Base-by-base conservation (phyloP, 2,888 invertebrate species). In the Eristalis arbustorum region DNA sequence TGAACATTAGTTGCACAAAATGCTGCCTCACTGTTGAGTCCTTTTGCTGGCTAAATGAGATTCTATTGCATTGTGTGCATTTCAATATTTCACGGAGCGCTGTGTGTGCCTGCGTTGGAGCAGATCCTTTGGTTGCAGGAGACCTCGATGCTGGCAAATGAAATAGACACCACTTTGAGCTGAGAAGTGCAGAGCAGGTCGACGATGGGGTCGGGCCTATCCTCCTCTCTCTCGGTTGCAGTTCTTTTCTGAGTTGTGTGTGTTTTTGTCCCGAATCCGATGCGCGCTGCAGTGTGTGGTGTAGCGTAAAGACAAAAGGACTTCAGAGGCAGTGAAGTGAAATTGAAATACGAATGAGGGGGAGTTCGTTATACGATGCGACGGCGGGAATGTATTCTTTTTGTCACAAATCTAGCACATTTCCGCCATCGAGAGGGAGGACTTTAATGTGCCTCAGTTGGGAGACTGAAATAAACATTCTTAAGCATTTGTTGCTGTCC, bases 1-100 rank as follows among this genome's bases (percentile, higher is more conserved):
- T 82, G 85, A 85, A 76, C 85, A 85, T 85, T 77, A 82, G 64
- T 73, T 77, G 75, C 81, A 73, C 59, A 81, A 63, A 81, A 81
- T 64, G 63, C 73, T 77, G 64, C 40, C 77, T 49, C 49, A 82
- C 66, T 81, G 71, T 68, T 74, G 49, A 49, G 31, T 28, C 61
- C 14, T 62, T 34, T 73, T 62, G 49, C 22, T 18, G 14, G 23
- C 42, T 37, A 63, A 81, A 81, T 66, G 77, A 76, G 67, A 59
- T 76, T 73, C 68, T 66, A 61, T 59, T 66, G 71, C 78, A 78
- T 76, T 76, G 62, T 57, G 49, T 18, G 18, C 49, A 49, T 18
- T 49, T 18, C 8, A 49, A 18, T 49, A 18, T 49, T 49, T 49
- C 49, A 49, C 18, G 49, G 49, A 5, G 6, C 18, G 49, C 49